Conservation (phyloP, 2,888 invertebrate genomes). For the Thymelicus sylvestris region DNA sequence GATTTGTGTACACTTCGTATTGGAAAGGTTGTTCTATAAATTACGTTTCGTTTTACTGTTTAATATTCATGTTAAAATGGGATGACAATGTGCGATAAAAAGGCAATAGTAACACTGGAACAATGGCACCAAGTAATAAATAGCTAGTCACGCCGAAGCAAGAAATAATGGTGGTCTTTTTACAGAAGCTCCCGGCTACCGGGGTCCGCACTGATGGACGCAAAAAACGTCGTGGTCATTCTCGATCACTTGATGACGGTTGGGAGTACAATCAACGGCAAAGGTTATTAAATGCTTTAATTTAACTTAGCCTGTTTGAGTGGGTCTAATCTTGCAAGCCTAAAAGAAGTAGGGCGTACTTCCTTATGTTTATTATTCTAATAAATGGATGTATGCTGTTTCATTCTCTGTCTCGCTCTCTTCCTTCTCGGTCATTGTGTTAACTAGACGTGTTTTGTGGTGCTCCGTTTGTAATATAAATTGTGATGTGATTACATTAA, state of each 20-base stretch:
- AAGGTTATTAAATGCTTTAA: background rate
- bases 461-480: too few species aligned
- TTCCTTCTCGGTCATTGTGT: too few species aligned
- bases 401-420: too few species aligned
- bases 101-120: slow-evolving; percentile 47
- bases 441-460: too few species aligned
- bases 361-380: too few species aligned
- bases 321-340: too few species aligned
- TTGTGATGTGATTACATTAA: too few species aligned
- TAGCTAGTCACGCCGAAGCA: slow-evolving; percentile 56
- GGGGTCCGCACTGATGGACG: slow-evolving; percentile 60
- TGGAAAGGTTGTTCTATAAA: slow-evolving; percentile 18
- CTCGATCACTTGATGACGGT: slow-evolving; percentile 56
- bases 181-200: slow-evolving; percentile 58
- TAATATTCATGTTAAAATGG: slow-evolving; percentile 17
- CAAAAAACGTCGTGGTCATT: slow-evolving; percentile 67
- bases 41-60: slow-evolving; percentile 14
- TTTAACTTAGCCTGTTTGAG: too few species aligned
- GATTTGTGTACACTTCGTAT: slow-evolving; percentile 36
- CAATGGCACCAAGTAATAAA: slow-evolving; percentile 56
- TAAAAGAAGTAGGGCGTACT: too few species aligned
- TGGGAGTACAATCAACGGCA: slow-evolving; percentile 49
- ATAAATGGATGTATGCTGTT: too few species aligned
- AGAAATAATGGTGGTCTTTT: slow-evolving; percentile 60
- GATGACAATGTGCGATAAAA: slow-evolving; percentile 28